Conservation (phyloP, 2,797 vertebrate species). For the Phoebastria nigripes region DNA sequence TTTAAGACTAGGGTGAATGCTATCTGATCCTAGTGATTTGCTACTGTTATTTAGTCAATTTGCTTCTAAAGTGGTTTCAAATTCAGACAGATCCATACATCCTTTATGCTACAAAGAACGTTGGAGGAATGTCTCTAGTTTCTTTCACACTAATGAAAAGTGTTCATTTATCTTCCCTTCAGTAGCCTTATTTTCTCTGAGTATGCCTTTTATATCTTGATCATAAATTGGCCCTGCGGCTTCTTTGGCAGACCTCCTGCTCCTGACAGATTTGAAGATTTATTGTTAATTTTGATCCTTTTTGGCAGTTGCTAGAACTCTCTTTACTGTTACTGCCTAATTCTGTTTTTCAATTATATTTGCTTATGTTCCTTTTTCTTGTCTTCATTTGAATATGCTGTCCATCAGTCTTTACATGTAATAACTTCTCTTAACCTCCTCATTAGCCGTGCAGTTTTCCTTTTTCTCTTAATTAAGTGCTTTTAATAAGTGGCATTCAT, state of each 20-base stretch:
- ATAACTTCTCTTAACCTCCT: background rate
- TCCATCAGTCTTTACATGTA: background rate
- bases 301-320: background rate
- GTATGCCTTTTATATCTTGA: background rate
- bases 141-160: background rate
- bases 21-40: background rate
- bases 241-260: background rate
- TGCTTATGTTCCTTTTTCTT: background rate
- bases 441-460: background rate
- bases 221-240: background rate
- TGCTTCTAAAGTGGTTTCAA: background rate
- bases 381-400: background rate
- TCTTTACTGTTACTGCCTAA: background rate
- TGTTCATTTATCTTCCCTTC: background rate
- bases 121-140: background rate
- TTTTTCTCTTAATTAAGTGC: background rate
- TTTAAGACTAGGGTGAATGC: background rate
- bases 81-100: background rate
- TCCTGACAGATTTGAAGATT: background rate
- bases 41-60: background rate
- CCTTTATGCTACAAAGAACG: background rate
- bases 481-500: background rate
- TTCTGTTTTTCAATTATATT: background rate
- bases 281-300: background rate
- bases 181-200: background rate